A percentile compares a stretch with the other conserved stretches of the same genome.
These are phyloP conservation scores for Bos javanicus DNA, from an alignment of 2,113 vertebrate genomes.

Conservation along the genomic window DNA sequence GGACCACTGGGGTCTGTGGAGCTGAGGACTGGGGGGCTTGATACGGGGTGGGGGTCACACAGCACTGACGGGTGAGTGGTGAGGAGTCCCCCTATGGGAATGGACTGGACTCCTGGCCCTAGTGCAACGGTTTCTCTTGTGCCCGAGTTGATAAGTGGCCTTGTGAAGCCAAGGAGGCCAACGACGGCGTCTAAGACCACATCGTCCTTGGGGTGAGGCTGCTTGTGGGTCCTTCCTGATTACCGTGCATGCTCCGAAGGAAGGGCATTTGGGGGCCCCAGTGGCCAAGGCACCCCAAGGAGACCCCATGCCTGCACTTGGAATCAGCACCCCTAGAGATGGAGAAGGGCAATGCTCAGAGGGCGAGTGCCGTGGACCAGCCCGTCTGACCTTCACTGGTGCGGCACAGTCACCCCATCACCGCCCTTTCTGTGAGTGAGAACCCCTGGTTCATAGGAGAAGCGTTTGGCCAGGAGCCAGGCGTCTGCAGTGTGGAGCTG, in stretches of 20 bases:
- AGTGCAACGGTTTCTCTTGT: fast-evolving
- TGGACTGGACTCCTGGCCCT: background rate
- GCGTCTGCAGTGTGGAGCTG: background rate
- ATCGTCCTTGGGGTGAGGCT: fast-evolving
- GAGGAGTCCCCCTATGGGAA: fast-evolving
- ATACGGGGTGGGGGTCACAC: background rate
- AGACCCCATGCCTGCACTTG: background rate
- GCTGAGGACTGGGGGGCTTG: no score
- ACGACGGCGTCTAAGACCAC: fast-evolving
- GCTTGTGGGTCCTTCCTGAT: fast-evolving
- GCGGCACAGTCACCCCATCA: fast-evolving
- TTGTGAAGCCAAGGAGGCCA: background rate
- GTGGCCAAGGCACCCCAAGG: background rate
- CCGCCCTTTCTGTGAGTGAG: no score
- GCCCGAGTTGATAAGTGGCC: background rate
- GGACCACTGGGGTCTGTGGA: background rate
- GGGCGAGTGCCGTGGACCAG: fast-evolving
- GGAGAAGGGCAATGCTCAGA: fast-evolving
- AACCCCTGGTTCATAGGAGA: background rate
- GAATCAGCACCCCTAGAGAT: fast-evolving
- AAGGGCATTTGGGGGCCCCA: fast-evolving
- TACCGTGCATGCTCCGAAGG: fast-evolving
- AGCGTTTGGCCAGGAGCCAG: fast-evolving
- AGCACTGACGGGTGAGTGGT: fast-evolving
- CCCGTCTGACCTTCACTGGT: fast-evolving